A percentile compares a stretch with the other conserved stretches of the same genome.
Conservation (phyloP, 2,888 invertebrate genomes). For the Drosophila mimetica region DNA sequence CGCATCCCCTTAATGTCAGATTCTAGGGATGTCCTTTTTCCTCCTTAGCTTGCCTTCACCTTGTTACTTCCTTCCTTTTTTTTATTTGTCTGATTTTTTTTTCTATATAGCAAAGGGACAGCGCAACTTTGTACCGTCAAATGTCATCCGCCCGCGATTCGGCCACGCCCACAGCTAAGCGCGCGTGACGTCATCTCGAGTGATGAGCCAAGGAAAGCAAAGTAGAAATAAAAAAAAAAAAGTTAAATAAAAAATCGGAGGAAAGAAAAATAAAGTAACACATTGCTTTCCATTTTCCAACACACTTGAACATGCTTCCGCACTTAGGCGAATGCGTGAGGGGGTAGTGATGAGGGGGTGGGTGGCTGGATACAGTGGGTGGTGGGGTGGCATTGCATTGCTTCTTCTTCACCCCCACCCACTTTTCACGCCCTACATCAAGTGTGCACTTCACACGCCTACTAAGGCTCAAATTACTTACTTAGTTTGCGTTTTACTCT, state of each 20-base stretch:
- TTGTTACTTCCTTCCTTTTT: constrained; percentile 7
- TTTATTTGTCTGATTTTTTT: neutral
- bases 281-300: constrained; percentile 68
- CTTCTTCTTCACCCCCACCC: no score
- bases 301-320: constrained; percentile 82
- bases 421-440: constrained; percentile 40
- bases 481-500: constrained; percentile 63
- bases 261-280: constrained; percentile 20
- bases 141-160: constrained; percentile 41
- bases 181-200: constrained; percentile 58
- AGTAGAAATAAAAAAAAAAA: constrained; percentile 31
- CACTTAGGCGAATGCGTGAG: constrained; percentile 72
- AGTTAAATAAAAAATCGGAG: constrained; percentile 12
- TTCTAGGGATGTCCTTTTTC: constrained; percentile 9
- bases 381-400: constrained; percentile 50
- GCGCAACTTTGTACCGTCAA: constrained; percentile 59
- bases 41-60: constrained; percentile 3
- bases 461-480: constrained; percentile 73
- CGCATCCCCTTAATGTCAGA: neutral
- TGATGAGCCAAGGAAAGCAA: constrained; percentile 16
- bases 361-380: neutral
- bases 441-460: constrained; percentile 73
- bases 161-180: constrained; percentile 37
- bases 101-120: constrained; percentile 23
- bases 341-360: neutral